Evolutionary conservation across 2,113 vertebrate genomes (phyloP), one percentile per base, ranked within the genome.

Genomic region (Vulpes vulpes): DNA sequence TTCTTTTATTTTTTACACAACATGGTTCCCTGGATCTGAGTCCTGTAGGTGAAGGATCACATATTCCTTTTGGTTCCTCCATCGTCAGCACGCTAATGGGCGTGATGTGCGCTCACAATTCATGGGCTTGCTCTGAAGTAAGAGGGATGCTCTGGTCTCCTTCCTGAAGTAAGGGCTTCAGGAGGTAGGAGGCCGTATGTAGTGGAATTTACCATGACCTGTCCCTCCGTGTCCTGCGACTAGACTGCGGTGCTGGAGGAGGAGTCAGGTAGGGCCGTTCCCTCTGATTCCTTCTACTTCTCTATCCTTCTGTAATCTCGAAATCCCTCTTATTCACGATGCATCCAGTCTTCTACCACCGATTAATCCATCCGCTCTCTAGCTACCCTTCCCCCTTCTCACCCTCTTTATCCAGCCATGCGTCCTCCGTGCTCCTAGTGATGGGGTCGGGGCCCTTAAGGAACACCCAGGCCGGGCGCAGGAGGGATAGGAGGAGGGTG

Each of bases 31-130:
- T 92, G 49, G 78, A 32, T 91, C 38, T 95, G 71, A 92, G 9
- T 90, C 76, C 76, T 65, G 55, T n/a, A 85, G 89, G 53, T 85
- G 23, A 86, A 86, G 25, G 15, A 59, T 53, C 73, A 76, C 7
- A 22, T 76, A 86, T 16, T 59, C 25, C 67, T 43, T 85, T 86
- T 57, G 23, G 81, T 89, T 32, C 73, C 96, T 83, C 89, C 73
- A 60, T 35, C 51, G 38, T 60, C 60, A 91, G 27, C 57, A 71
- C 91, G 69, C 92, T 90, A 79, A 91, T 83, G 95, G 53, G 25
- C 30, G 23, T 53, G 19, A 30, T 59, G 59, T 49, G 16, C 62
- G 9, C 79, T 74, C 88, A 14, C 35, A 96, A 73, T 94, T 87
- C 49, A 43, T n/a, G 51, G 8, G 86, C 43, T 64, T 95, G 38